Evolutionary conservation across 2,113 vertebrate species (phyloP).

Genomic region (Cinclus cinclus): DNA sequence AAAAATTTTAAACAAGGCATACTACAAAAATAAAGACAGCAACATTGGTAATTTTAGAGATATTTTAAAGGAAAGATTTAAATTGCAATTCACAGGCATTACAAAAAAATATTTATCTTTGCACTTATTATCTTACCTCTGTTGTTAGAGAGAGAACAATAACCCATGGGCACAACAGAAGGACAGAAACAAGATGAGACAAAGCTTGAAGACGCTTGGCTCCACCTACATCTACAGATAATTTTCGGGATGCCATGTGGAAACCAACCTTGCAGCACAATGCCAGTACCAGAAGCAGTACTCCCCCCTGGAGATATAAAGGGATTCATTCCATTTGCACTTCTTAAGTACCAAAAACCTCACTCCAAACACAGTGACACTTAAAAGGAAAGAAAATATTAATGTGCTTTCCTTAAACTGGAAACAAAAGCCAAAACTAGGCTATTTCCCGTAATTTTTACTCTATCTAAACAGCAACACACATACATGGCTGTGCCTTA

Average conservation of each 20-base stretch:
- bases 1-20: not conserved
- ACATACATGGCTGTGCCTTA: not conserved
- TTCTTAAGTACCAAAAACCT: not conserved
- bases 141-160: conserved; percentile 90
- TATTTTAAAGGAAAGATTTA: conserved; percentile 1
- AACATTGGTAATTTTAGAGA: not conserved
- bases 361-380: not conserved
- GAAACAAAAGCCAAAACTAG: not conserved
- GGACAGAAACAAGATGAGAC: conserved; percentile 87
- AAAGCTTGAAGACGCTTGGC: conserved; percentile 92
- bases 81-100: not conserved
- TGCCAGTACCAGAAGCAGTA: conserved; percentile 89
- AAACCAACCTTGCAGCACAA: conserved; percentile 94
- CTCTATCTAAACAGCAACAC: not conserved
- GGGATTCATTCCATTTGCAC: not conserved
- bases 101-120: not conserved
- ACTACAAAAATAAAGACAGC: not conserved
- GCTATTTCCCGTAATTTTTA: not conserved
- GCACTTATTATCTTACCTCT: conserved; percentile 78
- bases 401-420: not conserved
- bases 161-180: conserved; percentile 92
- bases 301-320: conserved; percentile 84
- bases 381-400: not conserved
- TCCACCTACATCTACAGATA: conserved; percentile 92
- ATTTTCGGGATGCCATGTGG: conserved; percentile 89